A percentile compares a stretch with the other conserved stretches of the same genome.
phyloP scores from a whole-genome alignment of 2,797 vertebrate genomes.

The Emydoidea blandingii region DNA sequence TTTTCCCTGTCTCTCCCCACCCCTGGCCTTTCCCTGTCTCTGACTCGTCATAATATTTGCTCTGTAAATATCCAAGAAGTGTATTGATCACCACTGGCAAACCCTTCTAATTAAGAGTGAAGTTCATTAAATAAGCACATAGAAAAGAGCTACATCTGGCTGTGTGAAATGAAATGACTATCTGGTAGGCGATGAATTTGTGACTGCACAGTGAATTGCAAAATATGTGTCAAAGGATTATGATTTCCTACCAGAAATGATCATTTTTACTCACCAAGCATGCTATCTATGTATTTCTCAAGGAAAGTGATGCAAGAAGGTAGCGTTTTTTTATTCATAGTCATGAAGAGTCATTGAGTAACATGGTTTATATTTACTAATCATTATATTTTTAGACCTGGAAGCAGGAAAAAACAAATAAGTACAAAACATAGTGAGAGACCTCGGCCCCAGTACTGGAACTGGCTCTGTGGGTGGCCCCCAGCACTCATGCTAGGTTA shows the following conservation, averaged over 20 bases:
- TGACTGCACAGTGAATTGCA: neutral
- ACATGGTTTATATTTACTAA: neutral
- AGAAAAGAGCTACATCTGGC: conserved; percentile 32
- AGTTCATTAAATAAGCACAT: conserved; percentile 28
- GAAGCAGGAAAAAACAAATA: neutral
- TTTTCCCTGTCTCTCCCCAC: neutral
- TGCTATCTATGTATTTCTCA: neutral
- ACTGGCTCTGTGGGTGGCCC: neutral
- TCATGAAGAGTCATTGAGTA: neutral
- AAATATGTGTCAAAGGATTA: neutral
- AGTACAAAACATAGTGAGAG: neutral
- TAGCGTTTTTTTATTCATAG: neutral
- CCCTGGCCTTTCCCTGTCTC: neutral
- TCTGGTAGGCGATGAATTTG: neutral
- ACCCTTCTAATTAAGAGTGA: conserved; percentile 4
- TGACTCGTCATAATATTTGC: neutral
- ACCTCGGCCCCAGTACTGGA: neutral
- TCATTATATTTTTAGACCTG: neutral
- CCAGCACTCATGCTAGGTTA: neutral
- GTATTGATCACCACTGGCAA: conserved; percentile 33
- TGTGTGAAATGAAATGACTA: conserved; percentile 4
- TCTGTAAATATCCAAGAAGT: conserved; percentile 17
- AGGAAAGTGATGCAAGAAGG: neutral
- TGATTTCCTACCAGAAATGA: neutral
- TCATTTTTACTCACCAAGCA: neutral